phyloP scores from a whole-genome alignment of 37 sponge, comb jelly and placozoan species.

The Chondrilla cf. caribensis region DNA sequence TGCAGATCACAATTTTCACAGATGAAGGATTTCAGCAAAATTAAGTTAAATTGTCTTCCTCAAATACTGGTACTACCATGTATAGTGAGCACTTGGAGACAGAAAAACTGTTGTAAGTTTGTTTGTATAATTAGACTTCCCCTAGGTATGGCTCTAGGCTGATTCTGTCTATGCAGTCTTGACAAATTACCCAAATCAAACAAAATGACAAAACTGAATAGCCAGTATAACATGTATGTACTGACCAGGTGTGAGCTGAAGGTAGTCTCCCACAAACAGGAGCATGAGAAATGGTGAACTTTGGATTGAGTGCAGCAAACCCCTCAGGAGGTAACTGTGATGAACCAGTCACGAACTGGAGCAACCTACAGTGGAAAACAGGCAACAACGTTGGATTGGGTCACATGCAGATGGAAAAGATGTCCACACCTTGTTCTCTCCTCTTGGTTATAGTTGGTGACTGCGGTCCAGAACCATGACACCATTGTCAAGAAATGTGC shows the following conservation, averaged over 20 bases:
- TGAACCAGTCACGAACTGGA: conserved; percentile 86
- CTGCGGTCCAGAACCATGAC: conserved; percentile 83
- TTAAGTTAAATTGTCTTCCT: too few species aligned
- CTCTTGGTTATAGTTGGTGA: conserved; percentile 77
- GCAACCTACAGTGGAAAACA: conserved; percentile 5
- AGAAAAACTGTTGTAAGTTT: too few species aligned
- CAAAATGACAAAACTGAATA: too few species aligned
- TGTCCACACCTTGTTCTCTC: conserved; percentile 68
- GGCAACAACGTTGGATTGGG: too few species aligned
- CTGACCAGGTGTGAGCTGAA: conserved; percentile 87
- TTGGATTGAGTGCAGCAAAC: conserved; percentile 69
- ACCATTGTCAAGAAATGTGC: conserved; percentile 44
- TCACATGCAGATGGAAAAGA: background rate
- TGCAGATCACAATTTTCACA: too few species aligned
- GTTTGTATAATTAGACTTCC: too few species aligned
- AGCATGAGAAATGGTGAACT: conserved; percentile 60
- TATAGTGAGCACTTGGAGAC: background rate
- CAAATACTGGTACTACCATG: background rate
- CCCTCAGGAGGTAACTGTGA: conserved; percentile 92
- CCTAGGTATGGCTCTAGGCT: too few species aligned
- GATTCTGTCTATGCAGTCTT: too few species aligned
- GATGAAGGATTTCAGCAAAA: too few species aligned
- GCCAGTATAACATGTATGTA: background rate
- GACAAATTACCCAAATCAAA: too few species aligned
- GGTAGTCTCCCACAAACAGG: conserved; percentile 69